Evolutionary conservation across 2,797 vertebrate species (phyloP), one percentile per base, ranked within the genome.

Genomic region (Platyrinchus mystaceus): DNA sequence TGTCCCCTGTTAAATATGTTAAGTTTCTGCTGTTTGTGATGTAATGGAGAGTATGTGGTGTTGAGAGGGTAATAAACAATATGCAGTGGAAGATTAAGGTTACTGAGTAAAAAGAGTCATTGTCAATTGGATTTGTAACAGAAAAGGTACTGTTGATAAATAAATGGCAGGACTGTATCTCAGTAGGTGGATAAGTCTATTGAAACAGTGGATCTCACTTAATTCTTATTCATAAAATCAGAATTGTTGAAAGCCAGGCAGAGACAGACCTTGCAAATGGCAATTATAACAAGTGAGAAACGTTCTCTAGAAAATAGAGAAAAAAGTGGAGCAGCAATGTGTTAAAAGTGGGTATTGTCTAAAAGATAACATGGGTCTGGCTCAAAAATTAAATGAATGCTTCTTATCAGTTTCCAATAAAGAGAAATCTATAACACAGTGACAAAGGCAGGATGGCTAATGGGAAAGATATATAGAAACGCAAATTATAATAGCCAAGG

Each of bases 181-280:
- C 80, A 81, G 43, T 64, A 80, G 39, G 36, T 84, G 39, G 39
- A 74, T 86, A 89, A 64, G 62, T 68, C 43, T 71, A 64, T 62
- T 92, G 78, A 71, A 75, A 85, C 19, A 30, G 44, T 63, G 50
- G 60, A 70, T 47, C 50, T 80, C 82, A 46, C 34, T 80, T 74
- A 89, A 94, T 96, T 92, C 68, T 87, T 84, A 92, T 94, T 92
- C 77, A 95, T 95, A 84, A 95, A 87, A 79, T 87, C 70, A 82
- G 56, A 73, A 74, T 56, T 74, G 59, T 66, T 93, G 52, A 70
- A 95, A 95, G 62, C 78, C 76, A 93, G 82, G 67, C 47, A 92
- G 85, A 94, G 79, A 79, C 34, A 93, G 83, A 88, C 39, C 63
- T 93, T 88, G 63, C 59, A 95, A 91, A 90, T n/a, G 34, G 32